Conservation (phyloP, 2,797 vertebrate genomes). For the Bryconaethiops microstoma region DNA sequence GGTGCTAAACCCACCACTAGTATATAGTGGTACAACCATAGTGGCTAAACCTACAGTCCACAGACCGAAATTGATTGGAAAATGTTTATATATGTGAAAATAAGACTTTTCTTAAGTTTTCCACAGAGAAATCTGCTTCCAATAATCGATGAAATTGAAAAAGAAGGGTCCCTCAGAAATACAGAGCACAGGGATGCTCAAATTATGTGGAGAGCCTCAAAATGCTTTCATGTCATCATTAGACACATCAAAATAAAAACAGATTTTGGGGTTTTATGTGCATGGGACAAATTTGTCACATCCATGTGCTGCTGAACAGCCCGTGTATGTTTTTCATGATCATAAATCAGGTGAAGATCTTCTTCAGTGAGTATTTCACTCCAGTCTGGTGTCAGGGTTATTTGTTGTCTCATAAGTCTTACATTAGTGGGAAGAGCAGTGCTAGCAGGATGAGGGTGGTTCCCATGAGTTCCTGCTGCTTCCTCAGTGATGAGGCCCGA, state of each 20-base stretch:
- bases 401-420: conserved; percentile 5
- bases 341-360: conserved; percentile 23
- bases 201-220: too few relatives aligned
- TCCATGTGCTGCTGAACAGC: neutral
- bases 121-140: too few relatives aligned
- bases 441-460: conserved; percentile 54
- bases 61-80: too few relatives aligned
- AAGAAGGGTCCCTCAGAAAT: too few relatives aligned
- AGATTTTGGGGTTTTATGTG: neutral
- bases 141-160: too few relatives aligned
- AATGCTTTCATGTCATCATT: neutral
- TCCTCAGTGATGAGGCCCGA: conserved; percentile 67
- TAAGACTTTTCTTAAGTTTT: too few relatives aligned
- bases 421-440: neutral
- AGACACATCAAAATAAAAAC: neutral
- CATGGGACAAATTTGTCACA: neutral
- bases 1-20: too few relatives aligned
- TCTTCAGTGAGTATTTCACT: conserved; percentile 5
- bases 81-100: too few relatives aligned
- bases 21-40: too few relatives aligned
- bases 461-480: conserved; percentile 55
- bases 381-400: neutral
- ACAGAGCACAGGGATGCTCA: too few relatives aligned
- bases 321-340: conserved; percentile 16
- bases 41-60: too few relatives aligned